Evolutionary conservation across 2,888 invertebrate species (phyloP).

Genomic region (Macroteleia sp.): DNA sequence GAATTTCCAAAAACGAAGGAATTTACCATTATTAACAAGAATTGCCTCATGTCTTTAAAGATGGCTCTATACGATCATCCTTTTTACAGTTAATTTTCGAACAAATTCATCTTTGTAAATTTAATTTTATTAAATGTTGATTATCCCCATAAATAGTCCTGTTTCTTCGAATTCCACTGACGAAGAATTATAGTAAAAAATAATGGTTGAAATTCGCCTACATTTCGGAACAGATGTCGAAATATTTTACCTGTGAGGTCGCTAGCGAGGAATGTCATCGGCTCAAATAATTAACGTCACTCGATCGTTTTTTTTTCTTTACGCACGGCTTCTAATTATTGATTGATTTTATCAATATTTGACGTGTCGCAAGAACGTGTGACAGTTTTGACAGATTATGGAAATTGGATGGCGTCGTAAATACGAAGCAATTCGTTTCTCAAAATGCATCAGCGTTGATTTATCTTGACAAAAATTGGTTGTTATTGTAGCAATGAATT

Average conservation of each 20-base stretch:
- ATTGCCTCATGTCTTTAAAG: no score
- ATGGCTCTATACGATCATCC: no score
- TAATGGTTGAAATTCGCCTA: no score
- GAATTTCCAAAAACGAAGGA: no score
- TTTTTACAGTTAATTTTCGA: no score
- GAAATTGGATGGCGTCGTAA: constrained; percentile 16
- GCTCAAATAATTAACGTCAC: constrained; percentile 12
- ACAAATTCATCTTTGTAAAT: no score
- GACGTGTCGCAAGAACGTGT: constrained; percentile 19
- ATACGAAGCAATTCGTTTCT: neutral
- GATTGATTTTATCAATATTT: constrained; percentile 11
- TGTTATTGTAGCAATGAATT: constrained; percentile 35
- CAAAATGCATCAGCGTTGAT: constrained; percentile 11
- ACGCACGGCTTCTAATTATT: constrained; percentile 16
- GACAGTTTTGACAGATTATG: constrained; percentile 38
- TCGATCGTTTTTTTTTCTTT: neutral
- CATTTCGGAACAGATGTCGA: no score
- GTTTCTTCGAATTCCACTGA: no score
- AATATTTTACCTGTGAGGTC: neutral
- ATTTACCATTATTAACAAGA: no score
- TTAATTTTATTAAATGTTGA: no score
- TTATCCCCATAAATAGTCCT: no score
- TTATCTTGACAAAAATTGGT: constrained; percentile 49
- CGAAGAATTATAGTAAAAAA: no score
- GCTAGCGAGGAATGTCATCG: constrained; percentile 1